phyloP scores from a whole-genome alignment of 2,888 invertebrate genomes.

The Platynereis dumerilii region DNA sequence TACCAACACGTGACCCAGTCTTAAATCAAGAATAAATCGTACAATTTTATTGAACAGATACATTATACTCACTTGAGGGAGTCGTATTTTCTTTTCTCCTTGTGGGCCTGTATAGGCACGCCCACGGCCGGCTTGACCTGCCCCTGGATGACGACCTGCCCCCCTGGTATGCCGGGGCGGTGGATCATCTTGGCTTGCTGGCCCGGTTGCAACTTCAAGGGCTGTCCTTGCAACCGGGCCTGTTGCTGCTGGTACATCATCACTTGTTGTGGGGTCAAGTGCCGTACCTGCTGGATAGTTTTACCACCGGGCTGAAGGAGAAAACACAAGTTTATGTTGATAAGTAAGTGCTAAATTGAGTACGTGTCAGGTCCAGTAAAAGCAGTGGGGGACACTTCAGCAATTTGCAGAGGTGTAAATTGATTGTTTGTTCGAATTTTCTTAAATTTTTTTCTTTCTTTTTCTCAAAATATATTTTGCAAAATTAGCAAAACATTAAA shows the following conservation, averaged over 20 bases:
- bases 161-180: conserved; percentile 1
- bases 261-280: conserved; percentile 21
- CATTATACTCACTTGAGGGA: conserved; percentile 52
- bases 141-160: conserved; percentile 29
- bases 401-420: too few species aligned
- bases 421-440: too few species aligned
- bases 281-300: conserved; percentile 15
- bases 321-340: too few species aligned
- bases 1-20: too few species aligned
- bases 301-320: too few species aligned
- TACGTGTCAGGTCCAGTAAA: too few species aligned
- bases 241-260: conserved; percentile 12
- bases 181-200: conserved; percentile 13
- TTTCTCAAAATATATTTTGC: too few species aligned
- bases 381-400: too few species aligned
- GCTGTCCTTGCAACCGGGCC: conserved; percentile 4
- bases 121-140: background rate
- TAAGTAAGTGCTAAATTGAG: too few species aligned
- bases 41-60: background rate
- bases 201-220: conserved; percentile 8
- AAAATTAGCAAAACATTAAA: too few species aligned
- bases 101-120: conserved; percentile 12
- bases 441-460: too few species aligned
- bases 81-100: conserved; percentile 56
- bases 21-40: too few species aligned